Percentiles rank a stretch among this genome's conserved stretches.
phyloP scores from a whole-genome alignment of 35 echinoderm and acorn worm genomes.

The Apostichopus californicus region DNA sequence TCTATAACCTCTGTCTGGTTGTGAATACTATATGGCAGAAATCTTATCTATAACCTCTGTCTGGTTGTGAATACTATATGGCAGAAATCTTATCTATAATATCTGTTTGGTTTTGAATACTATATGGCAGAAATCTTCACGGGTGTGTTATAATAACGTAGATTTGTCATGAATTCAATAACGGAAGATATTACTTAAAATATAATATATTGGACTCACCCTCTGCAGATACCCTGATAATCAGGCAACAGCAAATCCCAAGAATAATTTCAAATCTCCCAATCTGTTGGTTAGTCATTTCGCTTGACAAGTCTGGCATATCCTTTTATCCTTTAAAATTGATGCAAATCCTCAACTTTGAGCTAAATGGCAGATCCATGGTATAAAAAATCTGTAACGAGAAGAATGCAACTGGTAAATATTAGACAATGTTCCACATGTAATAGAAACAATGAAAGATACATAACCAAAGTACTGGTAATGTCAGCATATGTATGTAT shows the following conservation, averaged over 20 bases:
- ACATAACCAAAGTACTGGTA: too few relatives aligned
- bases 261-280: neutral
- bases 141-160: neutral
- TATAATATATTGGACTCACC: neutral
- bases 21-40: too few relatives aligned
- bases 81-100: too few relatives aligned
- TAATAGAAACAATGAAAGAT: too few relatives aligned
- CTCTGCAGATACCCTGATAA: neutral
- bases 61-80: too few relatives aligned
- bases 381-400: conserved; percentile 24
- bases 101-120: too few relatives aligned
- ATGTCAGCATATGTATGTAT: too few relatives aligned
- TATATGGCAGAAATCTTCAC: too few relatives aligned
- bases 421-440: too few relatives aligned
- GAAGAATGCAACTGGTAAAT: neutral
- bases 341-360: conserved; percentile 1
- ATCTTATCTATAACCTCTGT: too few relatives aligned
- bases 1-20: too few relatives aligned
- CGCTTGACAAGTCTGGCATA: neutral
- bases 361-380: conserved; percentile 5
- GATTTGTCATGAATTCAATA: neutral
- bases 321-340: conserved; percentile 11
- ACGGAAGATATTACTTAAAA: neutral
- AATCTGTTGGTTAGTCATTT: neutral
- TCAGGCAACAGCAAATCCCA: neutral